phyloP scores from a whole-genome alignment of 2,797 vertebrate species.

The Coendou prehensilis region DNA sequence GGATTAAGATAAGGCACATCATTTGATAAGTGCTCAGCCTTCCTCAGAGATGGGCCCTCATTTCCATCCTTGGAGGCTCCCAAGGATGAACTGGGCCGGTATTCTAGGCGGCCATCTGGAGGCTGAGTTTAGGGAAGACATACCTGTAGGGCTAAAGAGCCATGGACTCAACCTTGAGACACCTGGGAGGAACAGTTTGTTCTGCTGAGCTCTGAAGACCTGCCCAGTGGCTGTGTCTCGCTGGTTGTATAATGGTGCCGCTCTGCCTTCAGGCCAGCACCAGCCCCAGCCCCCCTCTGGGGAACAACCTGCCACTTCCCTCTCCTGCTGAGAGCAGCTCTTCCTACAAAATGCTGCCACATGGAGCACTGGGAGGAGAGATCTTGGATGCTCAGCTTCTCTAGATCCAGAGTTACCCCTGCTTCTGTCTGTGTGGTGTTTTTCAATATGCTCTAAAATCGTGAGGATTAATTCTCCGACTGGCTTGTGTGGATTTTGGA shows the following conservation, averaged over 20 bases:
- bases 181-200: not conserved
- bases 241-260: not conserved
- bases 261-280: not conserved
- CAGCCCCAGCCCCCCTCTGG: not conserved
- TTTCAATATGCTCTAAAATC: constrained; percentile 37
- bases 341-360: not conserved
- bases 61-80: not conserved
- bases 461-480: not conserved
- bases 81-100: not conserved
- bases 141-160: not conserved
- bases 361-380: not conserved
- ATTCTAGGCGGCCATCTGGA: not conserved
- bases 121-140: not conserved
- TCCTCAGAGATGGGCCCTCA: not conserved
- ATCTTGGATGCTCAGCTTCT: not conserved
- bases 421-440: not conserved
- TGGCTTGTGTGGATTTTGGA: constrained; percentile 59
- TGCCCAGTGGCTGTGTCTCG: not conserved
- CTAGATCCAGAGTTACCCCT: not conserved
- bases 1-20: not conserved
- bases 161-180: not conserved
- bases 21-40: not conserved
- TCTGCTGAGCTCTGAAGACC: not conserved
- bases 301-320: not conserved
- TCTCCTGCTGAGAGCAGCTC: not conserved